Evolutionary conservation across 2,113 vertebrate genomes (phyloP), one percentile per base, ranked within the genome.

Genomic region (Oryzias curvinotus): DNA sequence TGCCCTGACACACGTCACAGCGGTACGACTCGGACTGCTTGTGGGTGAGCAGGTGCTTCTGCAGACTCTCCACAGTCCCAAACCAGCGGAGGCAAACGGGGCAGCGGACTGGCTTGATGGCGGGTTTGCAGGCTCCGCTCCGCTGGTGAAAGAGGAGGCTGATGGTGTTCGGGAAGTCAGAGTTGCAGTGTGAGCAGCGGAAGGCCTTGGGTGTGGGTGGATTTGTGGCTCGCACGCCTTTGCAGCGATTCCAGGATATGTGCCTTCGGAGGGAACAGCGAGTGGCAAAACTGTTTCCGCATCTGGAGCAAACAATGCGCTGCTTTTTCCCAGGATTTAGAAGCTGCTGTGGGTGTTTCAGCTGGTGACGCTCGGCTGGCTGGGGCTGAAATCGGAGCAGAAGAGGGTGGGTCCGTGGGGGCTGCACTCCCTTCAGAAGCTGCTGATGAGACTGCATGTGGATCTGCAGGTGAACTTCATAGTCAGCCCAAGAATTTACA

Each of bases 41-140:
- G 77, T 93, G 92, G 55, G 83, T 85, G 4, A 91, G 73, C 64
- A 93, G 66, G 74, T 93, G 92, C 72, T 85, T 91, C 80, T 93
- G 90, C 25, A 93, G 77, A 62, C 83, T 83, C 5, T 90, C 90
- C 55, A 87, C 56, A 0, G 88, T 88, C 50, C 88, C 85, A 43
- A 91, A 93, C 86, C 89, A 91, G 67, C 90, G 90, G 3, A 85
- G 75, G 65, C 92, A 92, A 48, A 89, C 73, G 0, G 89, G 88
- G 56, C 92, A 92, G 18, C 90, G 90, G 36, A 90, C 82, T 5
- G 90, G 89, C 58, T 91, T 92, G 52, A 89, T 84, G 46, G 85
- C 48, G 0, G 91, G 88, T 48, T 83, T 92, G 67, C 90, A 91
- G 13, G 78, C 68, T 2, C 88, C 89, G 6, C 81, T 87, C 67